phyloP scores from a whole-genome alignment of 2,113 vertebrate species.

The Tragulus kanchil region DNA sequence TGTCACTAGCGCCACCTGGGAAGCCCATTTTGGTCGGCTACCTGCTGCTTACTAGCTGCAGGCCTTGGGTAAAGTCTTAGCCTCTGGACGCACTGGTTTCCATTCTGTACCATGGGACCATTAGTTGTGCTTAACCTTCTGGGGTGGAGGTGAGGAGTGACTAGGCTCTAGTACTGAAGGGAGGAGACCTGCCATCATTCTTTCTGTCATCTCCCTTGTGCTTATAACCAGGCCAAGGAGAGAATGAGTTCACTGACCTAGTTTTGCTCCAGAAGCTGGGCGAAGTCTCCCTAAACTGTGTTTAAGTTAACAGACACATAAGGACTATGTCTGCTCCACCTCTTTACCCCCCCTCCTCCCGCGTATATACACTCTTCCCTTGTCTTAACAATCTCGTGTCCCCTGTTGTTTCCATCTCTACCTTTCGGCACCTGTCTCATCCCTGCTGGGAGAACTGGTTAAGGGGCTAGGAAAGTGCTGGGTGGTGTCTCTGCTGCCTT shows the following conservation, averaged over 20 bases:
- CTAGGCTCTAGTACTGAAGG: background rate
- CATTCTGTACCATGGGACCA: background rate
- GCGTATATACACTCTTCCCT: background rate
- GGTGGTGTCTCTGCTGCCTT: background rate
- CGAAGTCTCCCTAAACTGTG: background rate
- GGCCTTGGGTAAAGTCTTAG: background rate
- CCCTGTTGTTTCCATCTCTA: background rate
- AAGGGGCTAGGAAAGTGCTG: background rate
- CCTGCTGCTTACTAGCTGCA: background rate
- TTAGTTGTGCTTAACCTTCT: background rate
- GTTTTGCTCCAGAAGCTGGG: background rate
- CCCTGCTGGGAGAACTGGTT: background rate
- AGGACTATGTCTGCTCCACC: background rate
- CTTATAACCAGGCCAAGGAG: background rate
- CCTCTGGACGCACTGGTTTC: background rate
- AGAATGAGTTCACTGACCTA: background rate
- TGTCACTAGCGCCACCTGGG: rapidly evolving
- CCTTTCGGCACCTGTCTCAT: background rate
- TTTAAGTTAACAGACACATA: background rate
- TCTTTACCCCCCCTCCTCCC: too few relatives aligned
- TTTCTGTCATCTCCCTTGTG: slow-evolving; percentile 13
- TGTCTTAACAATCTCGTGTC: background rate
- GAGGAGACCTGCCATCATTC: background rate
- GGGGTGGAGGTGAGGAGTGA: background rate
- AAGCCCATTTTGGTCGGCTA: background rate